These are phyloP conservation scores for Pasiphila rectangulata DNA, from an alignment of 2,888 invertebrate genomes.

Conservation along the genomic window DNA sequence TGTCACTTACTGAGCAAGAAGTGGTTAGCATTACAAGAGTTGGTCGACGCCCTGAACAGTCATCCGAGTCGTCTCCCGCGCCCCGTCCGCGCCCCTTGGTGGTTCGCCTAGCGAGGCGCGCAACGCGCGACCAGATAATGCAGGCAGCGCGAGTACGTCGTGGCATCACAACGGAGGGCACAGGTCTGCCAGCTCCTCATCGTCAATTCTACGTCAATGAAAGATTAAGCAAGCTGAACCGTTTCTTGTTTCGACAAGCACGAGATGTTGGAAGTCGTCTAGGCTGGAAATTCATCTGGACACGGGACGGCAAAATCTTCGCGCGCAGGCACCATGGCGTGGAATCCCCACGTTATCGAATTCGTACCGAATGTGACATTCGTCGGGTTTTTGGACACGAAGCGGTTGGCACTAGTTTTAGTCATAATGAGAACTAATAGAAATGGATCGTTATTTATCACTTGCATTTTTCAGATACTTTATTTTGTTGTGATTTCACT, in stretches of 20 bases:
- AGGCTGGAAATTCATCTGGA: constrained; percentile 4
- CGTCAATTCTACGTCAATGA: constrained; percentile 5
- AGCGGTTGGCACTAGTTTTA: not conserved
- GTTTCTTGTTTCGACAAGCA: not conserved
- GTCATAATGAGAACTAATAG: not conserved
- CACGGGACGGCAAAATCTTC: not conserved
- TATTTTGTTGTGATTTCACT: too few relatives aligned
- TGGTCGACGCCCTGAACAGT: too few relatives aligned
- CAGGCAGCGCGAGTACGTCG: constrained; percentile 4
- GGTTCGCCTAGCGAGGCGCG: not conserved
- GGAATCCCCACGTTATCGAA: constrained; percentile 1
- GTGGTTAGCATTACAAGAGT: constrained; percentile 1
- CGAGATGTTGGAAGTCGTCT: not conserved
- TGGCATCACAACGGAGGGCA: constrained; percentile 1
- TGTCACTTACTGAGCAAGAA: not conserved
- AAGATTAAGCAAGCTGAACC: not conserved
- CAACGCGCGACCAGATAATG: not conserved
- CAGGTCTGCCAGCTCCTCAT: not conserved
- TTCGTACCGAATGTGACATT: not conserved
- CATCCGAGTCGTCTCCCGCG: not conserved
- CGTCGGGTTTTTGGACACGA: constrained; percentile 2
- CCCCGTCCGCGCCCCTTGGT: not conserved
- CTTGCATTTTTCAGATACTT: not conserved
- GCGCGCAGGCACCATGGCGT: not conserved
- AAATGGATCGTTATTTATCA: not conserved